Base-by-base conservation (phyloP, 2,888 invertebrate genomes). In the Strigamia transsilvanica region DNA sequence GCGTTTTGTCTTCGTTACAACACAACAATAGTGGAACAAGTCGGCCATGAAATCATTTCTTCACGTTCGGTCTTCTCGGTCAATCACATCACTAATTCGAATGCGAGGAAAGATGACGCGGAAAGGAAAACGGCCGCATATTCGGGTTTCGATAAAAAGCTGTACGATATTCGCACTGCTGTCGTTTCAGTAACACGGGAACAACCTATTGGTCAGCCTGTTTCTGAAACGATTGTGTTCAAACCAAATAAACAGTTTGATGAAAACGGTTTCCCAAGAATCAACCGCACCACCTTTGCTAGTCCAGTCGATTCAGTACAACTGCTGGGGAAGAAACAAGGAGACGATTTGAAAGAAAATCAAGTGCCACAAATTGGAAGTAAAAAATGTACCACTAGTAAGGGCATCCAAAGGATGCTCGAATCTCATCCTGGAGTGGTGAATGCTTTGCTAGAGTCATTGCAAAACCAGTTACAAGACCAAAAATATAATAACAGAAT, bases 171-270 rank as follows among this genome's bases (percentile, higher is more conserved):
- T 23, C 61, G 18, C 21, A 21, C 10, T 66, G 0, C 12, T 7
- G 23, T 6, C 61, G 21, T 18, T 66, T 2, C 61, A 66, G 18
- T 23, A 6, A 34, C 80, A 9, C 10, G 80, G 32, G 80, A 80
- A 32, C 80, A 80, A 21, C 80, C 80, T 23, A 38, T 80, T 32
- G 80, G 80, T 32, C 61, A 80, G 56, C 61, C 80, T 13, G 80
- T 61, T 23, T 61, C 80, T 61, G 80, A 80, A n/a, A 61, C 80
- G 3, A 10, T 32, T n/a, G 27, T 23, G 2, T 34, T 27, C n/a
- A 46, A 41, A 27, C 21, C 41, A 18, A 42, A 21, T 13, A 42
- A 27, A 38, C 34, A 32, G 18, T 18, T 18, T 5, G 18, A 6
- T 5, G n/a, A 38, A 38, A 34, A 34, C 3, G 32, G 18, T 38